A percentile compares a stretch with the other conserved stretches of the same genome.
Evolutionary conservation across 2,797 vertebrate genomes (phyloP).

Genomic region (Gorsachius magnificus): DNA sequence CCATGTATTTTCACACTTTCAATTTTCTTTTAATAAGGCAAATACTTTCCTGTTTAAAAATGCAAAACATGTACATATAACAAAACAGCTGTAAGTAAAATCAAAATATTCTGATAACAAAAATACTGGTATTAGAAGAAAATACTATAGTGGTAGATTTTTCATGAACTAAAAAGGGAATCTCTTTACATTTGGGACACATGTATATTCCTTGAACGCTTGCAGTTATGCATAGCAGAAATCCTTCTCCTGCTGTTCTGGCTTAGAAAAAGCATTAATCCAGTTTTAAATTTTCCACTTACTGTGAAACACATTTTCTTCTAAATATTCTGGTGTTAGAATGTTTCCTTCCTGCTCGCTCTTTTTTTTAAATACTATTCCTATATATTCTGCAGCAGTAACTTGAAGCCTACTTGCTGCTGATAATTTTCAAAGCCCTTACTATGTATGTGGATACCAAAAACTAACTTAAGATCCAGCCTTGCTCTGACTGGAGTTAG

Average conservation of each 20-base stretch:
- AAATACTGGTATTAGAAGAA: not conserved
- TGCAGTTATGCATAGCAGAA: not conserved
- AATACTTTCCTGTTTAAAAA: not conserved
- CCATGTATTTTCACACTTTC: not conserved
- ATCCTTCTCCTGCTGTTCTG: not conserved
- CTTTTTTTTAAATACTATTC: not conserved
- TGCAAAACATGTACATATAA: not conserved
- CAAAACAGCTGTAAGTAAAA: not conserved
- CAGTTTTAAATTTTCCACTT: constrained; percentile 20
- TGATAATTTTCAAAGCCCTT: not conserved
- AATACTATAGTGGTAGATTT: not conserved
- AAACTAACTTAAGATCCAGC: not conserved
- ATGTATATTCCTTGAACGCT: not conserved
- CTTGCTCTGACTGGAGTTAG: not conserved
- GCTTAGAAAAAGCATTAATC: not conserved
- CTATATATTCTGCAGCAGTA: not conserved
- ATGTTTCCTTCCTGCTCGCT: not conserved
- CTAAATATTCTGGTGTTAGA: not conserved
- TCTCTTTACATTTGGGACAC: not conserved
- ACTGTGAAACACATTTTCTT: not conserved
- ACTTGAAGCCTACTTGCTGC: not conserved
- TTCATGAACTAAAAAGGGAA: not conserved
- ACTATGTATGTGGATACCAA: not conserved
- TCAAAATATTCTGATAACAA: not conserved
- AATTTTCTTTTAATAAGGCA: not conserved